Evolutionary conservation across 1,140 invertebrate species (phyloP), one percentile per base, ranked within the genome.

Genomic region (Drosophila chauvacae): DNA sequence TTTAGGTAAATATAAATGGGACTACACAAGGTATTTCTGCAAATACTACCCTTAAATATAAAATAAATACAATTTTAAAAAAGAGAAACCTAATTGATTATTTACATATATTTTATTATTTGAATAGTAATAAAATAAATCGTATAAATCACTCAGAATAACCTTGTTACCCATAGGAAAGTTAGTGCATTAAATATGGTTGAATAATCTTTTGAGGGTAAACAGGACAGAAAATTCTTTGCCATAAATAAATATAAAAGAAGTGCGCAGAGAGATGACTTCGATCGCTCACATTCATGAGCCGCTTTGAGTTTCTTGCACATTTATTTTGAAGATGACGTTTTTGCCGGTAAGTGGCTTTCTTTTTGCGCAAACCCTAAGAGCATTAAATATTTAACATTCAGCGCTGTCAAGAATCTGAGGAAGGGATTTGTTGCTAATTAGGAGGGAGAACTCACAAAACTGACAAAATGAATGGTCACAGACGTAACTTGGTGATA

Each of bases 381-480:
- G 65, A 73, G 57, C 80, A 83, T 87, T 87, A 88, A 88, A 80
- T 83, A 74, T 87, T 88, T 80, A 75, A 66, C 84, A 69, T 66
- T 63, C 58, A 50, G 61, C 51, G 78, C 69, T 86, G 68, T 74
- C 64, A 65, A 53, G 58, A 26, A 41, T 18, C 26, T 41, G 16
- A 33, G 2, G 39, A 57, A 18, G 56, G 45, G 61, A 58, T 81
- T 78, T 77, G 30, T 62, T 68, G 73, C 80, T 87, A 88, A 87
- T 87, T 87, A 80, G 64, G 50, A 55, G 20, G 63, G 68, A 60
- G 60, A 65, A 77, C 48, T 65, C 53, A 53, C 11, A 11, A n/a
- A 70, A 80, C 77, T 62, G 62, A 66, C 68, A 44, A 69, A 50
- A 78, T 61, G 71, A 71, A 68, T 72, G 66, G 48, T 55, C 63